Percentiles rank a stretch among this genome's conserved stretches.
phyloP scores from a whole-genome alignment of 2,888 invertebrate genomes.

The Gastracanthus pulcherrimus region DNA sequence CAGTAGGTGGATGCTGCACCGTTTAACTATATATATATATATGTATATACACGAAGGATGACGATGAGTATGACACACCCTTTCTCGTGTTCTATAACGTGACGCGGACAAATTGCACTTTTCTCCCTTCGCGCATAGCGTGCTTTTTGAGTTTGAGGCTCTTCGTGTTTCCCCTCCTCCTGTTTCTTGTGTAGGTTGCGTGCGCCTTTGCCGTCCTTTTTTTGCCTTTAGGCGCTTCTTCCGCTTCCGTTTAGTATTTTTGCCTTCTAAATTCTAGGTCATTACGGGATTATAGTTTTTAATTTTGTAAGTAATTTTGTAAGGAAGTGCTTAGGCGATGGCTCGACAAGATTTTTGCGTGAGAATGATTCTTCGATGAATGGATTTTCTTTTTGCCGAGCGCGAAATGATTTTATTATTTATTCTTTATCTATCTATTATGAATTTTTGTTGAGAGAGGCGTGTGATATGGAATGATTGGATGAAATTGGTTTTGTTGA shows the following conservation, averaged over 20 bases:
- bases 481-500: no score
- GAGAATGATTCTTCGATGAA: no score
- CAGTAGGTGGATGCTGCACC: neutral
- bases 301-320: neutral
- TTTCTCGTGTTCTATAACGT: constrained; percentile 64
- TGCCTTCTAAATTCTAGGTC: neutral
- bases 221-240: neutral
- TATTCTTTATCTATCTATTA: neutral
- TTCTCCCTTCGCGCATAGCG: constrained; percentile 43
- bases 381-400: no score
- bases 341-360: neutral
- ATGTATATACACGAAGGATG: neutral
- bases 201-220: neutral
- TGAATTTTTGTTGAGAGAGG: no score
- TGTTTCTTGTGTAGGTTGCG: neutral
- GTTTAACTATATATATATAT: neutral
- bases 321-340: neutral
- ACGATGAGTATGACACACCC: constrained; percentile 57
- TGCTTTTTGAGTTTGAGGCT: constrained; percentile 53
- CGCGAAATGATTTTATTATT: neutral
- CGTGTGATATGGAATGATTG: no score
- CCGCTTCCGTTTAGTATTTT: constrained; percentile 1
- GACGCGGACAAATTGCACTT: constrained; percentile 71
- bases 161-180: constrained; percentile 55
- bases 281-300: neutral